These are phyloP conservation scores for Limosa lapponica DNA, from an alignment of 2,797 vertebrate genomes.

Conservation along the genomic window DNA sequence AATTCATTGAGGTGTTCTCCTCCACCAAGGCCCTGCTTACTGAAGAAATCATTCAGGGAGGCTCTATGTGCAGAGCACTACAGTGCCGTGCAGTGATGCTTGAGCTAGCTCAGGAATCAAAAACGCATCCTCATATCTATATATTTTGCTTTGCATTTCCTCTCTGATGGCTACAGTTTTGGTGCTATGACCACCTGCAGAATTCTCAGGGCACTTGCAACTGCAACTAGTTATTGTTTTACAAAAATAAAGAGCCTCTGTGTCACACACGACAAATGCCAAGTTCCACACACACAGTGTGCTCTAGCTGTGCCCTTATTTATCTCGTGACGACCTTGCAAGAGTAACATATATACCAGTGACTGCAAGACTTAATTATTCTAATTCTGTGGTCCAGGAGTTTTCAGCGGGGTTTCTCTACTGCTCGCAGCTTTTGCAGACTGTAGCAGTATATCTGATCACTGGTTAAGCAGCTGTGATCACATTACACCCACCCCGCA, in stretches of 20 bases:
- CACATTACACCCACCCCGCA: background rate
- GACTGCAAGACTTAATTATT: constrained; percentile 9
- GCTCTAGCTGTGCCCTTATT: background rate
- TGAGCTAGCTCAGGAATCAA: background rate
- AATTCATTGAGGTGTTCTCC: background rate
- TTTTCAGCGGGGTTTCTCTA: background rate
- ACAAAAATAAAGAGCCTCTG: background rate
- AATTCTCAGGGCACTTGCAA: background rate
- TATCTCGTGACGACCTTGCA: background rate
- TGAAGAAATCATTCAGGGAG: background rate
- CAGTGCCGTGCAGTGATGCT: background rate
- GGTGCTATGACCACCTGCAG: background rate
- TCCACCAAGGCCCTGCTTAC: background rate
- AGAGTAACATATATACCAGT: background rate
- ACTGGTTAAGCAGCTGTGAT: constrained; percentile 18
- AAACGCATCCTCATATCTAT: background rate
- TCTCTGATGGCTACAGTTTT: background rate
- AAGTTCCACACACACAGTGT: fast-evolving
- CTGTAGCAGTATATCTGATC: background rate
- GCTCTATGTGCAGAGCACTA: background rate
- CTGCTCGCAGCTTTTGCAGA: background rate
- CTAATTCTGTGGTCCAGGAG: background rate
- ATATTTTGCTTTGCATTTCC: background rate
- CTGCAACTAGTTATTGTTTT: background rate
- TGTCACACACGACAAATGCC: background rate